Evolutionary conservation across 2,113 vertebrate species (phyloP).

Genomic region (Dissostichus mawsoni): DNA sequence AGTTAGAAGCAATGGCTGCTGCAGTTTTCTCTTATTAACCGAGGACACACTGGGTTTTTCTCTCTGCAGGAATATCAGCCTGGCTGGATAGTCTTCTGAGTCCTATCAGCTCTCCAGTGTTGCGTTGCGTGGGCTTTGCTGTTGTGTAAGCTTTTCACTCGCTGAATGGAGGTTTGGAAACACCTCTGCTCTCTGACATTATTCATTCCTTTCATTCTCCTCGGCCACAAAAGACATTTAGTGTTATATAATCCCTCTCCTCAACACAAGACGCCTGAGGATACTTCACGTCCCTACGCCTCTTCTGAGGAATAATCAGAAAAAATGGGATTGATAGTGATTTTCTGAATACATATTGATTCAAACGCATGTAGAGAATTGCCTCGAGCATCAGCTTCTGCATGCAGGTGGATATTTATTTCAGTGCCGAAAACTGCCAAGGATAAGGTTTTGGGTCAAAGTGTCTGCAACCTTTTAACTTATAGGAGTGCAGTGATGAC

Average conservation of each 20-base stretch:
- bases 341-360: conserved; percentile 47
- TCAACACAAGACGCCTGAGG: not conserved
- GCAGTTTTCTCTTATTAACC: not conserved
- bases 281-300: conserved; percentile 14
- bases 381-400: conserved; percentile 3
- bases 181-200: conserved; percentile 59
- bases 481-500: too few species aligned
- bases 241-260: conserved; percentile 42
- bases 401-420: not conserved
- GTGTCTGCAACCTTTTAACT: too few species aligned
- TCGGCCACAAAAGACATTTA: conserved; percentile 40
- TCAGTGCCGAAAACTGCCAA: not conserved
- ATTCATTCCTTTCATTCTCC: conserved; percentile 40
- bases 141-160: conserved; percentile 53
- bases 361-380: not conserved
- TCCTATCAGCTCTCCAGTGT: conserved; percentile 23
- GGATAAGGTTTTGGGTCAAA: not conserved
- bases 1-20: too few species aligned
- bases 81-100: conserved; percentile 15
- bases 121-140: conserved; percentile 30
- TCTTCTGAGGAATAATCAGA: conserved; percentile 22
- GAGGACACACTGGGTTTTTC: not conserved
- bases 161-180: conserved; percentile 52
- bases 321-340: conserved; percentile 46
- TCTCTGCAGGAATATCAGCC: conserved; percentile 9